A percentile compares a stretch with the other conserved stretches of the same genome.
phyloP scores from a whole-genome alignment of 2,113 vertebrate genomes.

The Arothron firmamentum region DNA sequence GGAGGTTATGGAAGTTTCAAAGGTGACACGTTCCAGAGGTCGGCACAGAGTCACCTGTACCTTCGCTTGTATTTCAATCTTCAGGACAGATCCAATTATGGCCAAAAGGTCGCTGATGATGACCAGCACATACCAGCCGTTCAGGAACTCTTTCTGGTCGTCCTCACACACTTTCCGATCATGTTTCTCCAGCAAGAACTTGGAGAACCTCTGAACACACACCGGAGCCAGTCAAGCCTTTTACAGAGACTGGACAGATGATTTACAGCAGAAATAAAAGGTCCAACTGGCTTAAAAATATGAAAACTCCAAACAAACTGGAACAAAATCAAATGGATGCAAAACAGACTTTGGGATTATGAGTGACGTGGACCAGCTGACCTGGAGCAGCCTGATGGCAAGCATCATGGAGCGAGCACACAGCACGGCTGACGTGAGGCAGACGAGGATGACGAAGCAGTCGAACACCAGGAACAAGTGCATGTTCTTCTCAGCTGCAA shows the following conservation, averaged over 20 bases:
- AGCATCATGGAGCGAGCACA: slow-evolving; percentile 90
- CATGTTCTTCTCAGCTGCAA: slow-evolving; percentile 85
- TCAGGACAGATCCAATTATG: slow-evolving; percentile 88
- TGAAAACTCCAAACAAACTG: no score
- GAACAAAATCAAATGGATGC: not conserved
- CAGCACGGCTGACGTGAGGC: slow-evolving; percentile 84
- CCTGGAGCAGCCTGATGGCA: slow-evolving; percentile 85
- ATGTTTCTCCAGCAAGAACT: slow-evolving; percentile 81
- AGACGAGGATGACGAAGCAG: slow-evolving; percentile 84
- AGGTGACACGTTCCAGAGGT: not conserved
- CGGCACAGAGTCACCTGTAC: slow-evolving; percentile 53
- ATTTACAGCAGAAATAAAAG: no score
- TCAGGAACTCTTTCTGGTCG: slow-evolving; percentile 86
- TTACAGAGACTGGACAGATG: not conserved
- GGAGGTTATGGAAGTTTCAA: not conserved
- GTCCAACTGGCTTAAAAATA: no score
- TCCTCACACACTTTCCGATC: slow-evolving; percentile 77
- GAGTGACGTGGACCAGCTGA: slow-evolving; percentile 47
- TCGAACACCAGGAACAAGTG: slow-evolving; percentile 89
- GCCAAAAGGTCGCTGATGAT: slow-evolving; percentile 91
- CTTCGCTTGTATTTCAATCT: slow-evolving; percentile 98
- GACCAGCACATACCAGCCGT: slow-evolving; percentile 92
- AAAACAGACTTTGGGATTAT: not conserved
- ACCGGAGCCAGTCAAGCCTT: slow-evolving; percentile 3
- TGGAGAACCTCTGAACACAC: slow-evolving; percentile 82